Percentiles rank a stretch among this genome's conserved stretches.
phyloP scores from a whole-genome alignment of 2,888 invertebrate genomes.

The Melanophora roralis region DNA sequence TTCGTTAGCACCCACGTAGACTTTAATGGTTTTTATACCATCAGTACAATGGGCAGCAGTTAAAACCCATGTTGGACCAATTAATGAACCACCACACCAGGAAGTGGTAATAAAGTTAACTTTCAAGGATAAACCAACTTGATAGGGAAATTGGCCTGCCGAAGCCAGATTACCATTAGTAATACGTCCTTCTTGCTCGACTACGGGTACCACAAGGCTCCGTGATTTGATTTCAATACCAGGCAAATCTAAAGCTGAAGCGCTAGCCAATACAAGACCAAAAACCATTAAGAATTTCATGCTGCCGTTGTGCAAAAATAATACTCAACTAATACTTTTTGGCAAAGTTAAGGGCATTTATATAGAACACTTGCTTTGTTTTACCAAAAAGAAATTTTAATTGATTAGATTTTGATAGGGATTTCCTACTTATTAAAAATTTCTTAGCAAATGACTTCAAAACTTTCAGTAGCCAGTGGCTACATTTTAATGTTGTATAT shows the following conservation, averaged over 20 bases:
- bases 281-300: constrained; percentile 70
- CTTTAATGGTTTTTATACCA: constrained; percentile 62
- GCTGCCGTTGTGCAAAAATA: neutral
- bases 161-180: constrained; percentile 64
- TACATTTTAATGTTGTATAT: neutral
- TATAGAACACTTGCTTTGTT: neutral
- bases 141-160: constrained; percentile 65
- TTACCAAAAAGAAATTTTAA: neutral
- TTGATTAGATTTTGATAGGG: neutral
- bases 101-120: constrained; percentile 47
- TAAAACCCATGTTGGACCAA: constrained; percentile 68
- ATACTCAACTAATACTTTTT: constrained; percentile 19
- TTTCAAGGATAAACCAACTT: constrained; percentile 70
- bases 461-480: neutral
- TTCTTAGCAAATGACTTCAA: no score
- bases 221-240: constrained; percentile 46
- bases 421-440: no score
- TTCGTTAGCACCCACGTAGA: constrained; percentile 65
- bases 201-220: constrained; percentile 57
- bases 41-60: constrained; percentile 74
- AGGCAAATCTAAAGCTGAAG: constrained; percentile 65
- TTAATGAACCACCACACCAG: constrained; percentile 73
- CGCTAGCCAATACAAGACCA: constrained; percentile 67
- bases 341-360: neutral
- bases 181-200: constrained; percentile 66